Percentiles rank a stretch among this genome's conserved stretches.
phyloP scores from a whole-genome alignment of 2,113 vertebrate species.

The Pituophis catenifer region DNA sequence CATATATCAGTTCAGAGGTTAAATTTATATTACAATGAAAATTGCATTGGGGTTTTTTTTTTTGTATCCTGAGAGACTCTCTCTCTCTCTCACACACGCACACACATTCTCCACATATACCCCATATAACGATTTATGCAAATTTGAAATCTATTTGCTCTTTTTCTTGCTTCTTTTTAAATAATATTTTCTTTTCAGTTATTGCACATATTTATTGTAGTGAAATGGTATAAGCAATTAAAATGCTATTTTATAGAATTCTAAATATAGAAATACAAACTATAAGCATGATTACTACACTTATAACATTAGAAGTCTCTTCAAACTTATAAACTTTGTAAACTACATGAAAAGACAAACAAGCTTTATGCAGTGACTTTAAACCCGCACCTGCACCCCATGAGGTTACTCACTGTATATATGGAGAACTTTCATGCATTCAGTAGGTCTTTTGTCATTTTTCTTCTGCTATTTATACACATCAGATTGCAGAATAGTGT shows the following conservation, averaged over 20 bases:
- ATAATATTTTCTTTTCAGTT: background rate
- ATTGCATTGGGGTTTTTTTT: background rate
- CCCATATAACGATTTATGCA: background rate
- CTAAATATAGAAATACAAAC: background rate
- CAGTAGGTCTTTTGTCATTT: conserved; percentile 2
- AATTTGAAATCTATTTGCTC: background rate
- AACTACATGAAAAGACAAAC: conserved; percentile 22
- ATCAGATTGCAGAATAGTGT: conserved; percentile 42
- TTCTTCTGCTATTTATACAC: conserved; percentile 58
- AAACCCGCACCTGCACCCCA: background rate
- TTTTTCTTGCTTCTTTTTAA: background rate
- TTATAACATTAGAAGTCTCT: background rate
- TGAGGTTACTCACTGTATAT: conserved; percentile 52
- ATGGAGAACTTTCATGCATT: conserved; percentile 32
- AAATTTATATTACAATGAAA: background rate
- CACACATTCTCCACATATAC: background rate
- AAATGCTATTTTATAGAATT: background rate
- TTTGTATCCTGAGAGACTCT: background rate
- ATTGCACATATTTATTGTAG: background rate
- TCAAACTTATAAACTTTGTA: background rate
- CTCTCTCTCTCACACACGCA: too few relatives aligned
- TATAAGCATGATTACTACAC: background rate
- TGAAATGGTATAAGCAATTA: background rate
- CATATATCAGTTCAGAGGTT: background rate
- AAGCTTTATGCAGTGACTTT: background rate